phyloP scores from a whole-genome alignment of 53 echinoderm and acorn worm genomes.

The Zoroaster sp. region DNA sequence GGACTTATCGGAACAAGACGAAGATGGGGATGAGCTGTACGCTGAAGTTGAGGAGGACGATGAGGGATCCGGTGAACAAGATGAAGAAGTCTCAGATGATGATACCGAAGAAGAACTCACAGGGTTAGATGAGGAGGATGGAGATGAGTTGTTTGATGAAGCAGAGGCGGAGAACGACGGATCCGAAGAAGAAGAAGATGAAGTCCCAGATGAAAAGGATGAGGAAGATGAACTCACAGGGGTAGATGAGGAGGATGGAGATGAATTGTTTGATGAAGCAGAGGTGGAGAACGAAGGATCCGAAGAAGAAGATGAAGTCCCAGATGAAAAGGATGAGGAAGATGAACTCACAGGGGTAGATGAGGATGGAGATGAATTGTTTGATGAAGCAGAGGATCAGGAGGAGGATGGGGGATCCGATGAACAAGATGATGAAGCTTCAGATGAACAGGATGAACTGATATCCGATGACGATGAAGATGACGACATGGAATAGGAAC shows the following conservation, averaged over 20 bases:
- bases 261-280: background rate
- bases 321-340: background rate
- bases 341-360: background rate
- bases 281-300: background rate
- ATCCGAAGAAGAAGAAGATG: background rate
- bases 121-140: background rate
- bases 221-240: background rate
- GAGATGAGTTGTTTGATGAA: background rate
- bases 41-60: background rate
- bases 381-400: background rate
- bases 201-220: background rate
- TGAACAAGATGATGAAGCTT: background rate
- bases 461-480: background rate
- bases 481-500: slow-evolving; percentile 9
- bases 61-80: slow-evolving; percentile 3
- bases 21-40: background rate
- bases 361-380: background rate
- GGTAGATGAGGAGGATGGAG: background rate
- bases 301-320: background rate
- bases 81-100: slow-evolving; percentile 1
- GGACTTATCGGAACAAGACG: background rate
- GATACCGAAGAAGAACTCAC: background rate
- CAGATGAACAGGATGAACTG: background rate
- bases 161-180: background rate
- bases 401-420: too few species aligned